A percentile compares a stretch with the other conserved stretches of the same genome.
Conservation (phyloP, 2,113 vertebrate species). For the Drymodes brunneopygia region DNA sequence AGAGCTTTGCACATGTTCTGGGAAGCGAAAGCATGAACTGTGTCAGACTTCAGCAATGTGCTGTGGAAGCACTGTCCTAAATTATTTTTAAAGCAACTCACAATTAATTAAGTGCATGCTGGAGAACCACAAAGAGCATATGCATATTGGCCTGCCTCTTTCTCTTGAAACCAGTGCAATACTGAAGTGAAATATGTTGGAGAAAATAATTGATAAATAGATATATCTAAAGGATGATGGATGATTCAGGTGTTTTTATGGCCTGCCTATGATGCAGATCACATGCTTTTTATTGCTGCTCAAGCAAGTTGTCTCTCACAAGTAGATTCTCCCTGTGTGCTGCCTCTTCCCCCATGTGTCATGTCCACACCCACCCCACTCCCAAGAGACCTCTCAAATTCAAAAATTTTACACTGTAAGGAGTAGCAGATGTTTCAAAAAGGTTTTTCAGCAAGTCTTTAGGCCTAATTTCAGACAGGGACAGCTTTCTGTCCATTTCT, state of each 20-base stretch:
- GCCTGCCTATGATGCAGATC: background rate
- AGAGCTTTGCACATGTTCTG: background rate
- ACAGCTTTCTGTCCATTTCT: background rate
- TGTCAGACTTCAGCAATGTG: background rate
- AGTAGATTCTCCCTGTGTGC: background rate
- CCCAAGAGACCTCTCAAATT: background rate
- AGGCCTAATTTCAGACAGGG: background rate
- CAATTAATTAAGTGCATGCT: background rate
- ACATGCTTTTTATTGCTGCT: background rate
- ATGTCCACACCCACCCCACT: background rate
- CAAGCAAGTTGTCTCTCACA: background rate
- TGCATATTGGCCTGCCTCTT: background rate
- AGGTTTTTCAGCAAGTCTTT: background rate
- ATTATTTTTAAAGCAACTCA: background rate
- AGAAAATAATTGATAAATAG: background rate
- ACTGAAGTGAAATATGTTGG: background rate
- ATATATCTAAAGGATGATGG: background rate
- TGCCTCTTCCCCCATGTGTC: background rate
- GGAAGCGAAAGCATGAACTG: background rate
- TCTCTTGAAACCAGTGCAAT: background rate
- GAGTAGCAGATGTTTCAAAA: background rate
- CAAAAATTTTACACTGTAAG: background rate
- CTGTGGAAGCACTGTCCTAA: background rate
- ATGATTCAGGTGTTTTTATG: background rate
- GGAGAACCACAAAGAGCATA: background rate